phyloP scores from a whole-genome alignment of 2,888 invertebrate genomes.

The Pheosia tremula region DNA sequence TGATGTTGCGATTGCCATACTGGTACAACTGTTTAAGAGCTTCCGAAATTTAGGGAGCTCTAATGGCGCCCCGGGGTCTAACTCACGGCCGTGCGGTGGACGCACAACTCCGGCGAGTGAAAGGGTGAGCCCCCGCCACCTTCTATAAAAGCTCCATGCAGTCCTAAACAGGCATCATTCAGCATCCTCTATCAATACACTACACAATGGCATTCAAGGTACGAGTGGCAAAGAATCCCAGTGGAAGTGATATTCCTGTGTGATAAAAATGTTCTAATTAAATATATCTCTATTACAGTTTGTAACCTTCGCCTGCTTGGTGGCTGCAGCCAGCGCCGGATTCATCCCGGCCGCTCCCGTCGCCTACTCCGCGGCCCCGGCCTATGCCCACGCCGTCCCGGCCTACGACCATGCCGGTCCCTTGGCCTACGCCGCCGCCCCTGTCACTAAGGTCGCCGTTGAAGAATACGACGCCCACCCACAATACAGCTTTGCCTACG shows the following conservation, averaged over 20 bases:
- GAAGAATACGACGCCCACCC: conserved; percentile 65
- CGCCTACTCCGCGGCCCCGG: conserved; percentile 32
- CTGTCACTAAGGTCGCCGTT: conserved; percentile 55
- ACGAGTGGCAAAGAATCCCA: conserved; percentile 33
- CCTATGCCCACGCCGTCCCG: conserved; percentile 32
- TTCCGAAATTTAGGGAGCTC: conserved; percentile 42
- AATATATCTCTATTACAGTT: conserved; percentile 55
- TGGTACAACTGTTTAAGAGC: conserved; percentile 7
- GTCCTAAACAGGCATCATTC: conserved; percentile 71
- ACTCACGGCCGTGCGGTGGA: conserved; percentile 65
- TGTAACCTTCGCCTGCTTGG: conserved; percentile 65
- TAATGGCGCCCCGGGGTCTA: conserved; percentile 57
- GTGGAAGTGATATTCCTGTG: conserved; percentile 7
- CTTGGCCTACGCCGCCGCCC: conserved; percentile 42
- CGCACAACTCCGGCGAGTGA: conserved; percentile 60
- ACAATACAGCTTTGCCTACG: conserved; percentile 81
- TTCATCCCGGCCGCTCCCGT: conserved; percentile 59
- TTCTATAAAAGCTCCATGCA: conserved; percentile 72
- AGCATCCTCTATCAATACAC: conserved; percentile 63
- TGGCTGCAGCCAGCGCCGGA: conserved; percentile 69
- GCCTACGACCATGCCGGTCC: conserved; percentile 31
- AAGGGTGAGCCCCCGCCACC: conserved; percentile 73
- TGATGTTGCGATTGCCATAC: not conserved
- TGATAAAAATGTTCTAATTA: conserved; percentile 8
- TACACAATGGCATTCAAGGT: conserved; percentile 80